Conservation (phyloP, 2,113 vertebrate genomes). For the Colius striatus region DNA sequence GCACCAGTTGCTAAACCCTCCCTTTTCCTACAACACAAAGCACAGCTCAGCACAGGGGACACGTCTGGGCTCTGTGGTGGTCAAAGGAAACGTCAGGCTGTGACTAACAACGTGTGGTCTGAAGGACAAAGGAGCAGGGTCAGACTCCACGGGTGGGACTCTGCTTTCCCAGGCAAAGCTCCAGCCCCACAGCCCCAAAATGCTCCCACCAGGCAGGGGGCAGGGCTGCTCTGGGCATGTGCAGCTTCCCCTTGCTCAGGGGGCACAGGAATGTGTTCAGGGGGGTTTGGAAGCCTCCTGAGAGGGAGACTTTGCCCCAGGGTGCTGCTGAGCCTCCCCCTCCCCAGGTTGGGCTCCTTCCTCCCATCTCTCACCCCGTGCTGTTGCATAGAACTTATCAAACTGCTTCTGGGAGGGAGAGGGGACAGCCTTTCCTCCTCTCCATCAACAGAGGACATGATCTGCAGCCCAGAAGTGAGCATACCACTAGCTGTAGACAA, state of each 20-base stretch:
- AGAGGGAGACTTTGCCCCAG: no score
- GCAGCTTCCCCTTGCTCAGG: no score
- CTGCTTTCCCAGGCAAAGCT: neutral
- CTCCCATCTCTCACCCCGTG: neutral
- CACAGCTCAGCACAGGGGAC: neutral
- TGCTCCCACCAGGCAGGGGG: rapidly evolving
- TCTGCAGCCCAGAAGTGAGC: neutral
- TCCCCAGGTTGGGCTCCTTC: neutral
- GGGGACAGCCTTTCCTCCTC: neutral
- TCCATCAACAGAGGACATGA: rapidly evolving
- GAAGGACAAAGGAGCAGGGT: neutral
- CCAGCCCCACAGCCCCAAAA: neutral
- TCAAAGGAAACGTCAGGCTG: neutral
- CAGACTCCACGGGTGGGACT: neutral
- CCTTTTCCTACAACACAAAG: neutral
- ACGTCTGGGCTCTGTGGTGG: rapidly evolving
- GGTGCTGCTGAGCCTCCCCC: no score
- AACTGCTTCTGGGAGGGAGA: neutral
- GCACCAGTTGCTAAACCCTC: neutral
- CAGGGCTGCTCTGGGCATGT: no score
- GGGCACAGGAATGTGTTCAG: no score
- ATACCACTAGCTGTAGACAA: neutral
- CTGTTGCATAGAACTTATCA: rapidly evolving
- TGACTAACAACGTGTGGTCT: neutral
- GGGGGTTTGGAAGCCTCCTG: no score